A percentile compares a stretch with the other conserved stretches of the same genome.
These are phyloP conservation scores for Drosophila littoralis DNA, from an alignment of 1,140 invertebrate species.

Conservation along the genomic window DNA sequence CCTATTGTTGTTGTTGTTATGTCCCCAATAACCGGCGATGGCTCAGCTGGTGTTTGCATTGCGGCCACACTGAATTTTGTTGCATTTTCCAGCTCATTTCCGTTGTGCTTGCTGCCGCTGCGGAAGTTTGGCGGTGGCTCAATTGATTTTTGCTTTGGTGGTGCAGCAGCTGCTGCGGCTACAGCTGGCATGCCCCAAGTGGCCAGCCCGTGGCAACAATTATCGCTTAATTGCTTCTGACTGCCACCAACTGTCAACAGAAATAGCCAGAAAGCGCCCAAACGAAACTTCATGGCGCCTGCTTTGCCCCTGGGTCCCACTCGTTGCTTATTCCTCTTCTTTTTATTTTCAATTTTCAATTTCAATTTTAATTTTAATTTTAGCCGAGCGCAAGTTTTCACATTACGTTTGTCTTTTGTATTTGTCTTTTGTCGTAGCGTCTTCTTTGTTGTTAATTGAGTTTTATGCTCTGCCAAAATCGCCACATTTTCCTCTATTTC, in stretches of 20 bases:
- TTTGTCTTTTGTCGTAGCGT: slow-evolving; percentile 22
- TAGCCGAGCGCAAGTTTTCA: slow-evolving; percentile 59
- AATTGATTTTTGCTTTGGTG: slow-evolving; percentile 47
- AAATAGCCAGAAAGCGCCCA: slow-evolving; percentile 76
- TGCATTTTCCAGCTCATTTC: slow-evolving; percentile 77
- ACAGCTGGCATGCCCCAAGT: slow-evolving; percentile 36
- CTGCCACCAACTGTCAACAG: slow-evolving; percentile 74
- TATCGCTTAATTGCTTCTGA: slow-evolving; percentile 67
- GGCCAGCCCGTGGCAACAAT: slow-evolving; percentile 43
- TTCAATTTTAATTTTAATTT: slow-evolving; percentile 64
- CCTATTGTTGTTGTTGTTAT: slow-evolving; percentile 44
- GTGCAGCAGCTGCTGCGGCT: slow-evolving; percentile 19
- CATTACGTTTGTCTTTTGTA: slow-evolving; percentile 58
- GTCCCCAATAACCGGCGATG: slow-evolving; percentile 53
- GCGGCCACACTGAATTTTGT: slow-evolving; percentile 60
- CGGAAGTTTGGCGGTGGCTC: slow-evolving; percentile 4
- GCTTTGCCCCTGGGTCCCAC: slow-evolving; percentile 2
- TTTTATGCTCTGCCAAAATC: slow-evolving; percentile 30
- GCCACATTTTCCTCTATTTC: slow-evolving; percentile 56
- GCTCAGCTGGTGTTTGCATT: slow-evolving; percentile 39
- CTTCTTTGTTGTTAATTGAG: slow-evolving; percentile 50
- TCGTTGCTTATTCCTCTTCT: not conserved
- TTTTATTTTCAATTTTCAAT: slow-evolving; percentile 32
- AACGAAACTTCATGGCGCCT: slow-evolving; percentile 70
- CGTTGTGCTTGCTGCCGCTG: slow-evolving; percentile 29